A percentile compares a stretch with the other conserved stretches of the same genome.
Evolutionary conservation across 30 jellyfish, hydroid and myxozoan genomes (phyloP).

Genomic region (Sanderia malayensis): DNA sequence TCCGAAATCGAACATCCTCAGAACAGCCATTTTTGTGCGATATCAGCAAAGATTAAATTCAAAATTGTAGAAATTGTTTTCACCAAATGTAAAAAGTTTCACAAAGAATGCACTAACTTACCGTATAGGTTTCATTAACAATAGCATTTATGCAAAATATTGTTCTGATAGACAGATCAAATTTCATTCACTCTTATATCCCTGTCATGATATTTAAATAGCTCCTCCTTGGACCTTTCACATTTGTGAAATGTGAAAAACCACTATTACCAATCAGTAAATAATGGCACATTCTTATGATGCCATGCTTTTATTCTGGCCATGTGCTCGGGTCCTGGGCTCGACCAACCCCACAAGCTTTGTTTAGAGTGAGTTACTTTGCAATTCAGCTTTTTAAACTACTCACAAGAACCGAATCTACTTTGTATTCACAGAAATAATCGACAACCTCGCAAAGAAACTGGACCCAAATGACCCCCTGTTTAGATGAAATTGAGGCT

Average conservation of each 20-base stretch:
- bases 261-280: no score
- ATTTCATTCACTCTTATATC: not conserved
- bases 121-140: not conserved
- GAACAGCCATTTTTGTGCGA: slow-evolving; percentile 3
- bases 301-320: no score
- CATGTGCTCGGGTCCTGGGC: no score
- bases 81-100: not conserved
- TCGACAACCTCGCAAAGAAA: no score
- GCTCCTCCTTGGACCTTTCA: not conserved
- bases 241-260: not conserved
- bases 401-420: not conserved
- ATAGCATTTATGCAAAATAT: not conserved
- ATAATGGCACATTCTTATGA: no score
- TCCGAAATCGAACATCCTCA: slow-evolving; percentile 5
- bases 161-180: not conserved
- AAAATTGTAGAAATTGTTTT: not conserved
- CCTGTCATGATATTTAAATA: not conserved
- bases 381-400: no score
- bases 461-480: no score
- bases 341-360: no score
- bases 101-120: not conserved
- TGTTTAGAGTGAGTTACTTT: no score
- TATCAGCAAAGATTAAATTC: no score
- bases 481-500: no score
- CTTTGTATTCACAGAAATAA: not conserved